A percentile compares a stretch with the other conserved stretches of the same genome.
phyloP scores from a whole-genome alignment of 2,797 vertebrate genomes.

The Pseudotriccus pelzelni region DNA sequence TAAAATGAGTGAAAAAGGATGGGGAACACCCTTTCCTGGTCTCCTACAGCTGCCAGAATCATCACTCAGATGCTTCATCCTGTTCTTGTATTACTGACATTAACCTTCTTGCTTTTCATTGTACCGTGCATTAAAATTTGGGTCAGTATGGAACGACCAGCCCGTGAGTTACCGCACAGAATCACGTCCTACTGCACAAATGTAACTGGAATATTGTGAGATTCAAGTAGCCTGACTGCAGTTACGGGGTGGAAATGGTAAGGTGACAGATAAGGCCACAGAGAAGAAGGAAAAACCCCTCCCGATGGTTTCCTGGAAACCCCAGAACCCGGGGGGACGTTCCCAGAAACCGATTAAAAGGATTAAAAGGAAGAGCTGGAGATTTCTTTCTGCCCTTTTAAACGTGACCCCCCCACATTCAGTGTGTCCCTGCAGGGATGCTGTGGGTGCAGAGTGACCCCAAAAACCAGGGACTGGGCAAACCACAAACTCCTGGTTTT shows the following conservation, averaged over 20 bases:
- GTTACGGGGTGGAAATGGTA: too few species aligned
- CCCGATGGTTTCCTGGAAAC: not conserved
- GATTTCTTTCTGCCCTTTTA: not conserved
- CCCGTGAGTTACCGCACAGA: not conserved
- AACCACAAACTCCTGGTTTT: not conserved
- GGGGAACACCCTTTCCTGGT: not conserved
- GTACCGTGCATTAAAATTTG: not conserved
- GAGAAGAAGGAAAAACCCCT: not conserved
- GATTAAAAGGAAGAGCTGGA: not conserved
- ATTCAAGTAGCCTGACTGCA: not conserved
- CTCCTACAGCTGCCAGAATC: not conserved
- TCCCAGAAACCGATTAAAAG: not conserved
- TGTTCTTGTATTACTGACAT: not conserved
- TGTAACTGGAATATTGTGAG: not conserved
- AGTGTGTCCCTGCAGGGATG: not conserved
- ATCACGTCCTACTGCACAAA: not conserved
- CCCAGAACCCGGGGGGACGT: not conserved
- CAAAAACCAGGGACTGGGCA: not conserved
- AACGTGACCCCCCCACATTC: too few species aligned
- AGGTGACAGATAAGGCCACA: not conserved
- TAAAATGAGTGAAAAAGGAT: not conserved
- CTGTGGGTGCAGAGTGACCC: not conserved
- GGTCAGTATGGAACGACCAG: not conserved
- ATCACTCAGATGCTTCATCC: not conserved
- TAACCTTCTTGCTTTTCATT: not conserved